Base-by-base conservation (phyloP, 2,113 vertebrate species). In the Proterorhinus semilunaris region DNA sequence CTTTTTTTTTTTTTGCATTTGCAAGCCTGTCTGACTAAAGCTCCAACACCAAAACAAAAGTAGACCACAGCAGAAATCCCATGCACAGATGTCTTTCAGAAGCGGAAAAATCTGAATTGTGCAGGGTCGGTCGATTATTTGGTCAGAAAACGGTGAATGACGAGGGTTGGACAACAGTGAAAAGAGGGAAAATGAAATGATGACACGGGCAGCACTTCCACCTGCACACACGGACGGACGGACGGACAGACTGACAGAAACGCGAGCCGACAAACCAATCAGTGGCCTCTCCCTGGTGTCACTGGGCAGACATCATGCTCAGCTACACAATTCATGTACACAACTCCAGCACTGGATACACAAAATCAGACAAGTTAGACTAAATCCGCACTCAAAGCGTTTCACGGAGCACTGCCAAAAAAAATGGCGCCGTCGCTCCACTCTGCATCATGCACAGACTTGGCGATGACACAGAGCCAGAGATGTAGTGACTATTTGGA, bases 201-300 rank as follows among this genome's bases (percentile, higher is more conserved):
- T 82, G 74, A 80, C 82, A 80, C 45, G 73, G 81, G 74, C 72
- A 81, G 83, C 69, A 74, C 82, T 86, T 79, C 85, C 82, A 86
- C 83, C 83, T 80, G 76, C 74, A 78, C 75, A 70, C 73, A 81
- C 65, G 72, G 68, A 65, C 75, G 43, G 72, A 55, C 53, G 27
- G 4, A 75, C 87, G 75, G 43, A 57, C 74, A 72, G 76, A 82
- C 66, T 73, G 70, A 65, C 78, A 43, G 72, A 65, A 73, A 45
- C 70, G 75, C 84, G 74, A 36, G 62, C 74, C 78, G 82, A 63
- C 72, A 81, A 80, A 80, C 83, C 86, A 89, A 85, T 87, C 86
- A 82, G 64, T 82, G 71, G 80, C 80, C 76, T 79, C 75, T 81
- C 71, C 42, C 74, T 65, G 80, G 81, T 86, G 76, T 89, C 87